Percentiles rank a stretch among this genome's conserved stretches.
Conservation (phyloP, 2,888 invertebrate species). For the Brachylomia viminalis region DNA sequence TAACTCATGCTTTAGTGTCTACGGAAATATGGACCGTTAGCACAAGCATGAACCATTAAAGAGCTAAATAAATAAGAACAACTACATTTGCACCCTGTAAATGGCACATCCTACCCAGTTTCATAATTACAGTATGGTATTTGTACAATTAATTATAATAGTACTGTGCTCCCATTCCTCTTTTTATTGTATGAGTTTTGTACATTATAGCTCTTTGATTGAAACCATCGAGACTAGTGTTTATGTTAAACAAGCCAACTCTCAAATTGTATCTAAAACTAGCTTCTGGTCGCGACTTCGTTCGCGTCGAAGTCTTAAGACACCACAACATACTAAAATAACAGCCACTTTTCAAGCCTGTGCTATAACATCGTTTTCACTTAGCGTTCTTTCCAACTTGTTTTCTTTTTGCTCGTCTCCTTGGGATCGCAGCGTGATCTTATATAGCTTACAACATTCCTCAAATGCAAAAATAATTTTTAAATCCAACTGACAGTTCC, state of each 20-base stretch:
- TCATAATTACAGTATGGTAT: slow-evolving; percentile 10
- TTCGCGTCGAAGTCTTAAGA: background rate
- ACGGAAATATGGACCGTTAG: slow-evolving; percentile 34
- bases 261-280: background rate
- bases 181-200: background rate
- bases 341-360: background rate
- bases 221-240: background rate
- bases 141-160: slow-evolving; percentile 7
- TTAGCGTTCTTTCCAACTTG: background rate
- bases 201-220: slow-evolving; percentile 1
- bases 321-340: background rate
- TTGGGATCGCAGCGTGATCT: background rate
- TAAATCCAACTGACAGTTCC: background rate
- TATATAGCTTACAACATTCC: background rate
- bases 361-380: background rate
- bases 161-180: slow-evolving; percentile 14
- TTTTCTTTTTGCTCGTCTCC: background rate
- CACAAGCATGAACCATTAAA: slow-evolving; percentile 40
- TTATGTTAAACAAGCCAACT: background rate
- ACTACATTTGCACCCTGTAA: background rate
- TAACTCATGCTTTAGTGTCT: slow-evolving; percentile 41
- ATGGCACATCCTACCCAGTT: background rate
- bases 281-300: background rate
- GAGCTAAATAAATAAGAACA: slow-evolving; percentile 1
- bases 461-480: background rate